Base-by-base conservation (phyloP, 1,140 invertebrate genomes). In the Ceratina australensis region DNA sequence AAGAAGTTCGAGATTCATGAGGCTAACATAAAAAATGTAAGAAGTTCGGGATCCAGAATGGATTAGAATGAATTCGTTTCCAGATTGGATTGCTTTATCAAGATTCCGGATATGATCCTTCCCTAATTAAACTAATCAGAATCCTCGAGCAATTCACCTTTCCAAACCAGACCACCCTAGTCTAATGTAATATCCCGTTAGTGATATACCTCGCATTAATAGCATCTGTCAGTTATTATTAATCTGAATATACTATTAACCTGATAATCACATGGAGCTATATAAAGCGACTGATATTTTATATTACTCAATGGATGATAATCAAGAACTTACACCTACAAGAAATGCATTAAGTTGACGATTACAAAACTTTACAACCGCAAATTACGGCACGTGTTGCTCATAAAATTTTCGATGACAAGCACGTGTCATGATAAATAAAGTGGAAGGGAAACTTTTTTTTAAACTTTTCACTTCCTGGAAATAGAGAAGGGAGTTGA, bases 121-220 rank as follows among this genome's bases (percentile, higher is more conserved):
- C 10, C 24, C 5, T 50, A 67, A 67, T 54, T 54, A 67, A 54
- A 4, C 26, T 54, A 67, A 67, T 67, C 65, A 20, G 50, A 1
- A 28, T 20, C 49, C 13, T 5, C 1, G 20, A 66, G 33, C 22
- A 22, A 42, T 42, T 42, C 33, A 42, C 33, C 33, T 42, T 42
- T 5, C 10, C 33, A 10, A 42, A 42, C 33, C 0, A 0, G 8
- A 3, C 12, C 12, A 57, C 15, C 12, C 15, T 10, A 1, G 16
- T 50, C 16, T 0, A 28, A 52, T 2, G 47, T 5, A 18, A 28
- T 28, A 42, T 63, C 57, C 57, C 0, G 24, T 42, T 42, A 42
- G n/a, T n/a, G n/a, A n/a, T n/a, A n/a, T n/a, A 42, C 33, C 33
- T 5, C 10, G 10, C 10, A 42, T 42, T 42, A 42, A 42, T 7